Conservation (phyloP, 2,888 invertebrate genomes). For the Acronicta leporina region DNA sequence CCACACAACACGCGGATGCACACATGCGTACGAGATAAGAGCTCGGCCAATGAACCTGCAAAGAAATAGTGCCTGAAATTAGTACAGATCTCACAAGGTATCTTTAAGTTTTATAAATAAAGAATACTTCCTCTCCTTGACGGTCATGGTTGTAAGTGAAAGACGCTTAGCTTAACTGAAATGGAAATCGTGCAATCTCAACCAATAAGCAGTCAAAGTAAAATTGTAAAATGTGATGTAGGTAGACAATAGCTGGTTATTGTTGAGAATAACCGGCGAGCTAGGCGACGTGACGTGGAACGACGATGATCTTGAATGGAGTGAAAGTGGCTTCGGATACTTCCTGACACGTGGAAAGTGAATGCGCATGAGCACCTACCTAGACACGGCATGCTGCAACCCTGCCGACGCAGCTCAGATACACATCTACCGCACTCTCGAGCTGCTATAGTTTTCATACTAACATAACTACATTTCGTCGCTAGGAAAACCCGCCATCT, state of each 20-base stretch:
- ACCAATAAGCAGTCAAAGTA: constrained; percentile 54
- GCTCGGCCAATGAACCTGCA: constrained; percentile 77
- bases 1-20: constrained; percentile 67
- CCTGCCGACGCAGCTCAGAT: constrained; percentile 62
- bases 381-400: constrained; percentile 59
- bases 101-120: constrained; percentile 45
- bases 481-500: not conserved
- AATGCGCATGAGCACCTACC: constrained; percentile 70
- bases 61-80: constrained; percentile 85
- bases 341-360: constrained; percentile 86
- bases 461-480: not conserved
- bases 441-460: constrained; percentile 57
- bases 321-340: constrained; percentile 84
- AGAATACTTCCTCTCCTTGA: constrained; percentile 18
- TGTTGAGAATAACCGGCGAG: constrained; percentile 63
- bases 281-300: constrained; percentile 72
- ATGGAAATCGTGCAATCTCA: constrained; percentile 35
- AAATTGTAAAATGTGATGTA: constrained; percentile 53
- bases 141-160: constrained; percentile 18
- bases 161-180: constrained; percentile 23
- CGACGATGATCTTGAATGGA: constrained; percentile 84
- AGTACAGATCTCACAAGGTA: constrained; percentile 64
- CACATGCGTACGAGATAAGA: constrained; percentile 79
- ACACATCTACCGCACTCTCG: constrained; percentile 71
- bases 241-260: constrained; percentile 70